Evolutionary conservation across 2,113 vertebrate species (phyloP).

Genomic region (Callipepla californica): DNA sequence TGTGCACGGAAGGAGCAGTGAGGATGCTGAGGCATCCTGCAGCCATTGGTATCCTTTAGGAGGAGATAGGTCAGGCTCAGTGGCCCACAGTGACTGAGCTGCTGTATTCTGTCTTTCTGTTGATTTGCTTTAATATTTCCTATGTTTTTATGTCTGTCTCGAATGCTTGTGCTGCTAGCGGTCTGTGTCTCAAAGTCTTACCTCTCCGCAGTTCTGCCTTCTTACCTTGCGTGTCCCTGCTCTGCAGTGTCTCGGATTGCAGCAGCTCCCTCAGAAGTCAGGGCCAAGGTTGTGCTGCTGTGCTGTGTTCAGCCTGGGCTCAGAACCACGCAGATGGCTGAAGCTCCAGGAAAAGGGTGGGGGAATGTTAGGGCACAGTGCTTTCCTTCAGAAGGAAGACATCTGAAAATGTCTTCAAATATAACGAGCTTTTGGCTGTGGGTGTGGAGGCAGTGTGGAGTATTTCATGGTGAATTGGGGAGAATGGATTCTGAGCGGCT

Average conservation of each 20-base stretch:
- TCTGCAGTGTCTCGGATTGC: not conserved
- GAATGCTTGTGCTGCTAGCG: not conserved
- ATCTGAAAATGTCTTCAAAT: not conserved
- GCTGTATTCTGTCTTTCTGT: not conserved
- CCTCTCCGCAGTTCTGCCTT: not conserved
- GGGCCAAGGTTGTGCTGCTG: not conserved
- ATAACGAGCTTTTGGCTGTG: not conserved
- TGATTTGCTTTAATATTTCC: not conserved
- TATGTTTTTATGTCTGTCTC: not conserved
- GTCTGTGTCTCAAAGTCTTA: not conserved
- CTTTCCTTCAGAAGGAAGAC: not conserved
- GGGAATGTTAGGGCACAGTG: not conserved
- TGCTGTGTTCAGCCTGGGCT: not conserved
- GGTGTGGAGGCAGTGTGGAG: not conserved
- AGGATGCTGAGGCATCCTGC: not conserved
- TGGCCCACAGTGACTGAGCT: not conserved
- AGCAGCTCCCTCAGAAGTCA: not conserved
- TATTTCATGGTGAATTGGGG: not conserved
- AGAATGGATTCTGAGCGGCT: not conserved
- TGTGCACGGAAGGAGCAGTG: not conserved
- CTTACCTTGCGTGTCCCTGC: not conserved
- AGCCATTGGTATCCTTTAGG: not conserved
- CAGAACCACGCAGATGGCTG: not conserved
- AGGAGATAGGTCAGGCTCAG: not conserved
- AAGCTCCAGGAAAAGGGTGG: not conserved